Evolutionary conservation across 2,113 vertebrate genomes (phyloP), one percentile per base, ranked within the genome.

Genomic region (Apus apus): DNA sequence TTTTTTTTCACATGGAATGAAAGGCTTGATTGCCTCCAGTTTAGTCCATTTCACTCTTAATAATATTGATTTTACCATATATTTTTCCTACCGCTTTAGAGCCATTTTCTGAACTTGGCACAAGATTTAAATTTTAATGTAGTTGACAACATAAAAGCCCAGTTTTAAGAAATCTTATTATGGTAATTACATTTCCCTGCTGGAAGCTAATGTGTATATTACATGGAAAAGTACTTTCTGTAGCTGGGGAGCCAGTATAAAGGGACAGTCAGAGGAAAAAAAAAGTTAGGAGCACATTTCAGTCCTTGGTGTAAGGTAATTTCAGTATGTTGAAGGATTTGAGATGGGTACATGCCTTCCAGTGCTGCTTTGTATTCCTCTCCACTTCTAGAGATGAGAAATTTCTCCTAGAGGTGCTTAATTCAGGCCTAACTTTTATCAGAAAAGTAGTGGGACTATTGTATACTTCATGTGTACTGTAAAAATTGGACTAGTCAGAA

Each of bases 41-140:
- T 95, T 94, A 77, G 57, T 83, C 83, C 36, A 21, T 96, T 96
- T 96, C 62, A 40, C 71, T 94, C 78, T 74, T 88, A 90, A 93
- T 97, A 97, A 95, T 96, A 94, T 93, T 96, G 97, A 97, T 96
- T 97, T 96, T 96, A 83, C 89, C 25, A 6, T 97, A 65, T 94
- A 90, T 94, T 93, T 90, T 88, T 74, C 57, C 75, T 87, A 84
- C 5, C 8, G 62, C 91, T 95, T 80, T 78, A 73, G 66, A 92
- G 87, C 82, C 86, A 76, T 89, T 97, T 83, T 94, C 92, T 89
- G 90, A 95, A 96, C 96, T 94, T 96, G 94, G 92, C 62, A 85
- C 72, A 85, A 67, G 93, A 77, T 93, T 93, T 97, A 96, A 89
- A 91, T 94, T 97, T 96, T 96, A 96, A 87, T 67, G 68, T 62